Evolutionary conservation across 1,140 invertebrate genomes (phyloP), one percentile per base, ranked within the genome.

Genomic region (Saccostrea cuccullata): DNA sequence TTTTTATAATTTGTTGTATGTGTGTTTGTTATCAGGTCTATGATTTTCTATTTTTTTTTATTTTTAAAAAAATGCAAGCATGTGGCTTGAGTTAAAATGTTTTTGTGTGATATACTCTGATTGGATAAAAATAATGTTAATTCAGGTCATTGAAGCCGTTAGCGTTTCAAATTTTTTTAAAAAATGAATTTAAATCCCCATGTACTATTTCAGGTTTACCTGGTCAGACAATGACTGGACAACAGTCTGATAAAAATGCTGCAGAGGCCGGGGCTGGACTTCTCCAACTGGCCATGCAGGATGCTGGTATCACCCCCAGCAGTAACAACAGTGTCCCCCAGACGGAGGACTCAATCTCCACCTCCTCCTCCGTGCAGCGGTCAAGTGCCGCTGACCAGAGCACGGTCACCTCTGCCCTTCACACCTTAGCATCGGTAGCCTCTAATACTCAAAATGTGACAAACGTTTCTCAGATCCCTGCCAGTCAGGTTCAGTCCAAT

Each of bases 371-470:
- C 6, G 36, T 20, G 5, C 55, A 55, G 47, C 13, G 40, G 47
- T 55, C 82, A 17, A 84, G 47, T 23, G 82, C 20, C 40, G 11
- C 12, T 55, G 55, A 84, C 55, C 40, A 56, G 40, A 56, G 23
- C 82, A 84, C 17, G 17, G 20, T 55, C 55, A 55, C 47, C 3
- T 87, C 90, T 23, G 88, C 91, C n/a, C 83, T 92, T 84, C 90
- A 93, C 60, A 94, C 93, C 0, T 88, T 94, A 40, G 93, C 93
- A 12, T 93, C 92, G 20, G 91, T 93, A 56, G 93, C 92, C 12
- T 92, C 93, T 5, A 91, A 91, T 87, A 91, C 91, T 64, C 90
- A 92, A 70, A 89, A 87, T 86, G 86, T 90, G 11, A 86, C 89
- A 58, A 89, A 85, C 17, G 87, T 89, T 60, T 89, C 83, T 15